These are phyloP conservation scores for Falco novaeseelandiae DNA, from an alignment of 2,797 vertebrate genomes.

Conservation along the genomic window DNA sequence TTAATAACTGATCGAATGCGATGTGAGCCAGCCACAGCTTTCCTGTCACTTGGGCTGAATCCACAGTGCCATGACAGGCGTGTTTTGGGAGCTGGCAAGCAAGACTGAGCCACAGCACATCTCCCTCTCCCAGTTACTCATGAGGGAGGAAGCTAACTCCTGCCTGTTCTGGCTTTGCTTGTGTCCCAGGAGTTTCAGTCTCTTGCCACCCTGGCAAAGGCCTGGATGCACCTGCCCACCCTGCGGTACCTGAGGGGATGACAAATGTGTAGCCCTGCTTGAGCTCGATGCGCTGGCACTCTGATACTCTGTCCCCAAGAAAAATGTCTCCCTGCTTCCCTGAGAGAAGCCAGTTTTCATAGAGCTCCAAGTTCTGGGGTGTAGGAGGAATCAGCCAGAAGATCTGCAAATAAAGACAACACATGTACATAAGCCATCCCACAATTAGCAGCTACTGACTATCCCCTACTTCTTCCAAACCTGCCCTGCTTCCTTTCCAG, in stretches of 20 bases:
- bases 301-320: slow-evolving; percentile 91
- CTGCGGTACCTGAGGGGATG: slow-evolving; percentile 90
- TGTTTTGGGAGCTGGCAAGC: neutral
- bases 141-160: neutral
- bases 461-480: neutral
- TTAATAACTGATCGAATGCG: neutral
- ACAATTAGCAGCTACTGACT: slow-evolving; percentile 44
- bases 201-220: neutral
- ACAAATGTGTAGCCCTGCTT: slow-evolving; percentile 97
- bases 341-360: slow-evolving; percentile 98
- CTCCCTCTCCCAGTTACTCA: neutral
- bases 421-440: neutral
- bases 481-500: neutral
- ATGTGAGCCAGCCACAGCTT: neutral
- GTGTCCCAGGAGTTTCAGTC: neutral
- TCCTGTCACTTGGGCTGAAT: neutral
- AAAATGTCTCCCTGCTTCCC: slow-evolving; percentile 99
- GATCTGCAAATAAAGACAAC: slow-evolving; percentile 81
- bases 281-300: slow-evolving; percentile 94
- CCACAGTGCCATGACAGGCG: neutral
- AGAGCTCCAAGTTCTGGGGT: slow-evolving; percentile 94
- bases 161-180: neutral
- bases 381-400: slow-evolving; percentile 98
- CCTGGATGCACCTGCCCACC: neutral
- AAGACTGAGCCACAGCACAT: neutral